Conservation (phyloP, 2,113 vertebrate genomes). For the Prinia subflava region DNA sequence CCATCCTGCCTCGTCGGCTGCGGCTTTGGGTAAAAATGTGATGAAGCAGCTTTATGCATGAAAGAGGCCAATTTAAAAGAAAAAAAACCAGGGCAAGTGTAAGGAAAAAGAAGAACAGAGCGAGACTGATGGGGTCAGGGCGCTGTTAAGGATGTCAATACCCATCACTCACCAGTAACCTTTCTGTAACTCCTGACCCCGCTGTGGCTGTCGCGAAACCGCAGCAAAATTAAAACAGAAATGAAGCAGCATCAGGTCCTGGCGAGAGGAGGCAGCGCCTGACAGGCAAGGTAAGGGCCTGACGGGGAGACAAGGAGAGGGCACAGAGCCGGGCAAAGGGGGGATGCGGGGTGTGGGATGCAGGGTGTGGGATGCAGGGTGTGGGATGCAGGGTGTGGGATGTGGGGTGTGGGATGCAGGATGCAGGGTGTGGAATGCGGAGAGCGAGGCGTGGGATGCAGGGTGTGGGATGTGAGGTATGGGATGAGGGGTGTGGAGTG, state of each 20-base stretch:
- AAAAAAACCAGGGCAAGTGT: slow-evolving; percentile 35
- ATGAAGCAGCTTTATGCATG: slow-evolving; percentile 45
- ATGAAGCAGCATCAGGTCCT: slow-evolving; percentile 4
- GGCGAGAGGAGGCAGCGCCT: background rate
- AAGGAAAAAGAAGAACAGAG: slow-evolving; percentile 42
- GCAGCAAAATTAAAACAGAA: slow-evolving; percentile 47
- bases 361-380: background rate
- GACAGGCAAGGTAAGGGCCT: slow-evolving; percentile 18
- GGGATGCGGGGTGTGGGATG: background rate
- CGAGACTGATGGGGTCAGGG: slow-evolving; percentile 57
- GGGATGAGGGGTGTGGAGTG: no score
- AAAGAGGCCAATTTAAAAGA: slow-evolving; percentile 36
- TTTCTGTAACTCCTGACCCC: slow-evolving; percentile 44
- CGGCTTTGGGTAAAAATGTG: background rate
- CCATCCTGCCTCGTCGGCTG: background rate
- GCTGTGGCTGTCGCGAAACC: slow-evolving; percentile 10
- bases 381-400: no score
- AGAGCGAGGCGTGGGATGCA: no score
- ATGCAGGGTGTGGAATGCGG: no score
- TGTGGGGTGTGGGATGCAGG: no score
- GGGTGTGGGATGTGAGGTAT: no score
- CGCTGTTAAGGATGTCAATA: slow-evolving; percentile 52
- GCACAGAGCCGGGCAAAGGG: background rate
- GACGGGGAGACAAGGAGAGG: background rate
- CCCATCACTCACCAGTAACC: slow-evolving; percentile 59